Evolutionary conservation across 2,888 invertebrate genomes (phyloP), one percentile per base, ranked within the genome.

Genomic region (Papilio elwesi): DNA sequence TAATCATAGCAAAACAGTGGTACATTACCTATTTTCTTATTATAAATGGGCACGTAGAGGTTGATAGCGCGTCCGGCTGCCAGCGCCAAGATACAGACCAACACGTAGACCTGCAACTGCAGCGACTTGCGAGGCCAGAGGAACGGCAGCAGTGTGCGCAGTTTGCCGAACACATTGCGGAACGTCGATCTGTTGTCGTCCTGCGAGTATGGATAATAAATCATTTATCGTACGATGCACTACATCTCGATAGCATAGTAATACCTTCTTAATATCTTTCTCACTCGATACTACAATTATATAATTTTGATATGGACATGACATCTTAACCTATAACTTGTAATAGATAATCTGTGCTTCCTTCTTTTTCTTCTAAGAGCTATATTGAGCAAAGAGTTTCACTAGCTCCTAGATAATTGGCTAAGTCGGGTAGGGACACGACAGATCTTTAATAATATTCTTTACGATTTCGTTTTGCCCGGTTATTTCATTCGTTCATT

Each of bases 21-120:
- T 26, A 26, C 26, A 95, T 93, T 91, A 98, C 98, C 98, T 83
- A 99, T 98, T 81, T 95, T 94, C 90, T 98, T 98, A 89, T 97
- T 98, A 90, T 98, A 99, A 83, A 99, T 96, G 59, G 99, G 99
- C 68, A 99, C 97, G 85, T 96, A 98, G 2, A 99, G 94, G 92
- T 99, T 99, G 78, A 98, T 96, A 0, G 96, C 96, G 81, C 99
- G 95, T 15, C 99, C 99, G 13, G 94, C 95, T 11, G 95, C 87
- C 64, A 99, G 94, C 11, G 98, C 90, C 0, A 95, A 8, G 53
- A 99, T 94, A 88, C 99, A 99, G 72, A 97, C 82, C 16, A 98
- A 73, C 0, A 99, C 98, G 74, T 97, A 94, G 0, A 97, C 79
- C 89, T 99, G 99, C 6, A 99, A 94, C 10, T 94, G 81, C 26